These are phyloP conservation scores for Scleropages formosus DNA, from an alignment of 2,797 vertebrate species.

Conservation along the genomic window DNA sequence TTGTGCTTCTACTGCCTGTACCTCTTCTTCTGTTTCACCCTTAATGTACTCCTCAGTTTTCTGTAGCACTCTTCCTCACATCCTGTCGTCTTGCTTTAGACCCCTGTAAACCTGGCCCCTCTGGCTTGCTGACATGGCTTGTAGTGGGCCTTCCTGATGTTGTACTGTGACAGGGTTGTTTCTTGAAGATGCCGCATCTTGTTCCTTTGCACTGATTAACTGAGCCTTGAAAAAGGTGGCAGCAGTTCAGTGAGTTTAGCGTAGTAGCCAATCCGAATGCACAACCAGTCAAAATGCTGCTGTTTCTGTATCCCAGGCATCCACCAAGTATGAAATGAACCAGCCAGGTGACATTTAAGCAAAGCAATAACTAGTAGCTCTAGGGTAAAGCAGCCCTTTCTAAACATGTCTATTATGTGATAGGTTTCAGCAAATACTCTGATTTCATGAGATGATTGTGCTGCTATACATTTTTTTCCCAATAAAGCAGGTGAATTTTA, in stretches of 20 bases:
- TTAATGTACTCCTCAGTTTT: slow-evolving; percentile 69
- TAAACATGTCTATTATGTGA: background rate
- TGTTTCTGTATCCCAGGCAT: slow-evolving; percentile 42
- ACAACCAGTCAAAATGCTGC: slow-evolving; percentile 40
- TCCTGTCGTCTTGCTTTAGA: slow-evolving; percentile 35
- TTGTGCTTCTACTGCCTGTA: slow-evolving; percentile 78
- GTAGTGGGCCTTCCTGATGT: background rate
- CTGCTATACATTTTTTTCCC: background rate
- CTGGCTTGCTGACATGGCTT: slow-evolving; percentile 32
- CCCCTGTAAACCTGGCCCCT: slow-evolving; percentile 48
- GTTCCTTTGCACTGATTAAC: slow-evolving; percentile 15
- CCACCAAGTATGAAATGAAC: slow-evolving; percentile 48
- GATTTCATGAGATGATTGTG: background rate
- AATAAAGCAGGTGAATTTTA: slow-evolving; percentile 6
- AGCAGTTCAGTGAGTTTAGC: background rate
- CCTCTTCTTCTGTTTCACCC: slow-evolving; percentile 72
- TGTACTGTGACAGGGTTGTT: slow-evolving; percentile 9
- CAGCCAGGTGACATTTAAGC: slow-evolving; percentile 37
- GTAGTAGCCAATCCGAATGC: background rate
- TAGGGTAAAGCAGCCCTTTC: background rate
- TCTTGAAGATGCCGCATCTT: slow-evolving; percentile 51
- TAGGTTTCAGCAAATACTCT: background rate
- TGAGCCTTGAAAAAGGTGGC: background rate
- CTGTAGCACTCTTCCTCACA: slow-evolving; percentile 61
- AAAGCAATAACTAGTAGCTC: background rate